Evolutionary conservation across 1,140 invertebrate genomes (phyloP).

Genomic region (Wiebesia pumilae): DNA sequence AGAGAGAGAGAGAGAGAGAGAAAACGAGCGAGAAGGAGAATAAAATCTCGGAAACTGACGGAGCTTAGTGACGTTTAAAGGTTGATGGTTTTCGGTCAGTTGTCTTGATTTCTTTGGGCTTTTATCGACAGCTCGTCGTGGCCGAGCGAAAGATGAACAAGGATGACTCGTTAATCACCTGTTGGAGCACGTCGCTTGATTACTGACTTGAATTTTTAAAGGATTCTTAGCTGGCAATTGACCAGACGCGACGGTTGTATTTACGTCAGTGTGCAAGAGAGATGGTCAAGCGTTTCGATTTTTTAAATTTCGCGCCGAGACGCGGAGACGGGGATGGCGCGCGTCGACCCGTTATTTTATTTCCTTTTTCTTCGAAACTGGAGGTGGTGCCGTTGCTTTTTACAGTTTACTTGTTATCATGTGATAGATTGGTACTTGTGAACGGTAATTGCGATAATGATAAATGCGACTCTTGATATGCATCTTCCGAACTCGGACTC

Average conservation of each 20-base stretch:
- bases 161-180: neutral
- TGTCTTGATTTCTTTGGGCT: neutral
- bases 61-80: neutral
- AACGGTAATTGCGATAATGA: neutral
- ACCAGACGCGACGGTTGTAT: neutral
- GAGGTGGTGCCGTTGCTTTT: neutral
- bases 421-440: neutral
- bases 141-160: neutral
- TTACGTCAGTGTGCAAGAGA: neutral
- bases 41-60: too few relatives aligned
- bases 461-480: too few relatives aligned
- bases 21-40: too few relatives aligned
- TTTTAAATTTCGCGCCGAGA: constrained; percentile 22
- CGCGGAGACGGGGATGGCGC: neutral
- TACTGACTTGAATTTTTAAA: too few relatives aligned
- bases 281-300: neutral
- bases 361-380: neutral
- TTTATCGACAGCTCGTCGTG: neutral
- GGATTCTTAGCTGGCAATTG: too few relatives aligned
- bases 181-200: too few relatives aligned
- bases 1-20: neutral
- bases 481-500: too few relatives aligned
- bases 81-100: neutral
- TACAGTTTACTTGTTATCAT: neutral
- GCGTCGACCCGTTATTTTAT: neutral